Conservation (phyloP, 2,113 vertebrate species). For the Oxyruncus cristatus region DNA sequence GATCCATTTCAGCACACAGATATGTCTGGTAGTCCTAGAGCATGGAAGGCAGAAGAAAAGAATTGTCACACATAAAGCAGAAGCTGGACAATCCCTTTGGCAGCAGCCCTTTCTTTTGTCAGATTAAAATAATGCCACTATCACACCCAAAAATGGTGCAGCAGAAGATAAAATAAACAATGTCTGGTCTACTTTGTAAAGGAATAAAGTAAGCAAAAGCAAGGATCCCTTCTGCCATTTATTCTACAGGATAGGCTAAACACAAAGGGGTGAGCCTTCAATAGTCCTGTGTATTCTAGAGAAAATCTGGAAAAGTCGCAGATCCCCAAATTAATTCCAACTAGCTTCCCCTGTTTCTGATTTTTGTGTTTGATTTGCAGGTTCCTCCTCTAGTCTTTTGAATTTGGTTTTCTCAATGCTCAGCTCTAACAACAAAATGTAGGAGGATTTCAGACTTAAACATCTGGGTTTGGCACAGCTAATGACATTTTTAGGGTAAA, state of each 20-base stretch:
- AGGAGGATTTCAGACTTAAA: not conserved
- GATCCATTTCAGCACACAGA: not conserved
- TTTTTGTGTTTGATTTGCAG: slow-evolving; percentile 8
- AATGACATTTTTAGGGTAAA: slow-evolving; percentile 11
- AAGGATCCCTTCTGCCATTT: not conserved
- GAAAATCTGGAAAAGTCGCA: slow-evolving; percentile 25
- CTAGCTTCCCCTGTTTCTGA: not conserved
- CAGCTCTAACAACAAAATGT: slow-evolving; percentile 18
- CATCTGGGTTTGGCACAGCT: slow-evolving; percentile 22
- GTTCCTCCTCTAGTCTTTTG: not conserved
- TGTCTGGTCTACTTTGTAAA: not conserved
- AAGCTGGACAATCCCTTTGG: not conserved
- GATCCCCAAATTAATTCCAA: not conserved
- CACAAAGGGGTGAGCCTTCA: not conserved
- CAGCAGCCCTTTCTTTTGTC: not conserved
- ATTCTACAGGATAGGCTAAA: not conserved
- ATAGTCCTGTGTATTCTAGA: not conserved
- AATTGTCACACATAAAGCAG: not conserved
- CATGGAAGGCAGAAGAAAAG: not conserved
- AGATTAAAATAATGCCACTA: not conserved
- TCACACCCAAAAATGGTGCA: not conserved
- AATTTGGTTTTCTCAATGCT: not conserved
- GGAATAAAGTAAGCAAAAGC: not conserved
- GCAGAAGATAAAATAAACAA: not conserved
- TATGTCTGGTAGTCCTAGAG: not conserved